Conservation (phyloP, 2,113 vertebrate genomes). For the Actenoides lindsayi region DNA sequence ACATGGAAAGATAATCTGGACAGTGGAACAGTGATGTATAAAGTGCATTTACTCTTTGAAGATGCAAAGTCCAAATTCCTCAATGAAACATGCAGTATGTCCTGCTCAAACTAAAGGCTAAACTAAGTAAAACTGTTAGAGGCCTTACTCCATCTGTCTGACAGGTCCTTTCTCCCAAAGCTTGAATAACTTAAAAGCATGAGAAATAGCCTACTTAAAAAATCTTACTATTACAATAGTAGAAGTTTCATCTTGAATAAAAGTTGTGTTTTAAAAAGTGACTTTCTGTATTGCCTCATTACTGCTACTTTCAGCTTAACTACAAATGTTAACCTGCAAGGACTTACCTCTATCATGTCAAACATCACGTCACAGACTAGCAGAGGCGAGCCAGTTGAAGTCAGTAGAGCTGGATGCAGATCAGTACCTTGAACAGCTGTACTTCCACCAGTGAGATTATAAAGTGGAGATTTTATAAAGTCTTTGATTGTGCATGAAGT, state of each 20-base stretch:
- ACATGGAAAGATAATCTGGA: background rate
- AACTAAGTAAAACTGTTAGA: background rate
- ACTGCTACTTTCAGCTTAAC: slow-evolving; percentile 58
- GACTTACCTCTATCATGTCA: background rate
- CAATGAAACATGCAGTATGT: background rate
- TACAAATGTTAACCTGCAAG: slow-evolving; percentile 46
- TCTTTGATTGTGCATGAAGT: background rate
- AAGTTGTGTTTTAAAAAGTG: slow-evolving; percentile 33
- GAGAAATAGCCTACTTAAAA: background rate
- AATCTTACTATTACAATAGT: too few species aligned
- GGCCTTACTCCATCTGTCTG: background rate
- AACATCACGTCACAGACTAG: slow-evolving; percentile 13
- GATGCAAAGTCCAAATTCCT: background rate
- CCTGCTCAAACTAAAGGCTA: background rate
- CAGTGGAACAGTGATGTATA: background rate
- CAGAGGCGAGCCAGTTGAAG: slow-evolving; percentile 40
- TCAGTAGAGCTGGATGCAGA: slow-evolving; percentile 43
- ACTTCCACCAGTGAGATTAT: background rate
- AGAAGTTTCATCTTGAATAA: background rate
- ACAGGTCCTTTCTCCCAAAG: slow-evolving; percentile 35
- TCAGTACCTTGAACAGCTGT: background rate
- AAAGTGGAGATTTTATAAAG: background rate
- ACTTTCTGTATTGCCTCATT: slow-evolving; percentile 37
- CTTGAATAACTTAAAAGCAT: slow-evolving; percentile 48
- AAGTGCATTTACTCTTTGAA: background rate